phyloP scores from a whole-genome alignment of 2,888 invertebrate species.

The Eustalomyia histrio region DNA sequence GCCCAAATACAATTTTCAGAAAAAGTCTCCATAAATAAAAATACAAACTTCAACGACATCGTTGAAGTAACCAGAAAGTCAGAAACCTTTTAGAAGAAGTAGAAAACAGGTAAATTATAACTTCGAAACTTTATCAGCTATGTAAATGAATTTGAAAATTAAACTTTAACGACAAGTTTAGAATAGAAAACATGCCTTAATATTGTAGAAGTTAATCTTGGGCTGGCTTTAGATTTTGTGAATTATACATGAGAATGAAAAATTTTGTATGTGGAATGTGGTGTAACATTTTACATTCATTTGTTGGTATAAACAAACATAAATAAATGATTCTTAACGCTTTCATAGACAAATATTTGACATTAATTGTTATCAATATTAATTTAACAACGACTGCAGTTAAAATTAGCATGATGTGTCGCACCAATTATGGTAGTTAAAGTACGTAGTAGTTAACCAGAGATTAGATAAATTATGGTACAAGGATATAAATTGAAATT shows the following conservation, averaged over 20 bases:
- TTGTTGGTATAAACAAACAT: constrained; percentile 64
- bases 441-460: not conserved
- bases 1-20: constrained; percentile 42
- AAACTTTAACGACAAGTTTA: not conserved
- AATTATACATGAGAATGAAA: not conserved
- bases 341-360: constrained; percentile 76
- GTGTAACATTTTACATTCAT: constrained; percentile 53
- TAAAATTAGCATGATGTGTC: constrained; percentile 18
- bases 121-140: not conserved
- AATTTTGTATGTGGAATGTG: constrained; percentile 7
- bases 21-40: constrained; percentile 33
- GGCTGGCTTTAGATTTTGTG: constrained; percentile 20
- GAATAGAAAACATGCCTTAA: not conserved
- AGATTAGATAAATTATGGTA: not conserved
- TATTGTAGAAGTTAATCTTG: constrained; percentile 9
- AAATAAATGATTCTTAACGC: constrained; percentile 77
- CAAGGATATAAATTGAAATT: too few species aligned
- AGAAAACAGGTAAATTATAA: not conserved
- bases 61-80: constrained; percentile 50
- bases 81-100: constrained; percentile 13
- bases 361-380: constrained; percentile 79
- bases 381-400: constrained; percentile 70
- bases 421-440: not conserved
- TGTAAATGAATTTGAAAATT: constrained; percentile 1
- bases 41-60: constrained; percentile 19